Base-by-base conservation (phyloP, 2,888 invertebrate genomes). In the Pyralis farinalis region DNA sequence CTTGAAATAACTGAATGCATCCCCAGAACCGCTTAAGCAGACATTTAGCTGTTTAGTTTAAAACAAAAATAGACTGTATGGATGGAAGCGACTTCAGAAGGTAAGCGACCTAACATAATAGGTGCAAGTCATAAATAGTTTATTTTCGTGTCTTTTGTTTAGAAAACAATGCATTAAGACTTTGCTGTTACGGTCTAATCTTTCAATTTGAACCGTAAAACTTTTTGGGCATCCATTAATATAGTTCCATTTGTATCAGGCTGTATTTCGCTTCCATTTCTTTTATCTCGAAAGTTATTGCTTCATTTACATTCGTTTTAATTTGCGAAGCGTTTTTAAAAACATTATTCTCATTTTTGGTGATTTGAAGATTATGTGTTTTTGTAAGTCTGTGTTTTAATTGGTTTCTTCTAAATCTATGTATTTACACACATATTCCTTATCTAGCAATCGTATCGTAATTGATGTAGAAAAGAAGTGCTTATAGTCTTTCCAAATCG, bases 131-230 rank as follows among this genome's bases (percentile, higher is more conserved):
- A 12, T 49, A 47, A 58, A 52, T 40, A 51, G 56, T 58, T 48
- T 57, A 57, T 58, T 63, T 69, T 58, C 45, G 52, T 55, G 44
- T 46, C 50, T 52, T 60, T 66, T 81, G 81, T 85, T 83, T 81
- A 59, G 61, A 71, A 73, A 78, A 84, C 83, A 83, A 78, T 76
- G 79, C 81, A 80, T 82, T 81, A 76, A 69, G 65, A 64, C 64
- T 74, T 69, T 66, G 2, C 16, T 16, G 16, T 16, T 16, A 16
- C 16, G 16, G 65, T 68, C 62, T 63, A 62, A 28, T 33, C 10
- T 20, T 33, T 25, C 27, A 16, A 33, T 2, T 7, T 31, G 31
- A 12, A 25, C 25, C n/a, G 36, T 20, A 22, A 30, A 37, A 22
- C 21, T 30, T 25, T 25, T 25, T 25, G 25, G 25, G 25, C 25